These are phyloP conservation scores for Bombyx mandarina DNA, from an alignment of 1,140 invertebrate species.

Conservation along the genomic window DNA sequence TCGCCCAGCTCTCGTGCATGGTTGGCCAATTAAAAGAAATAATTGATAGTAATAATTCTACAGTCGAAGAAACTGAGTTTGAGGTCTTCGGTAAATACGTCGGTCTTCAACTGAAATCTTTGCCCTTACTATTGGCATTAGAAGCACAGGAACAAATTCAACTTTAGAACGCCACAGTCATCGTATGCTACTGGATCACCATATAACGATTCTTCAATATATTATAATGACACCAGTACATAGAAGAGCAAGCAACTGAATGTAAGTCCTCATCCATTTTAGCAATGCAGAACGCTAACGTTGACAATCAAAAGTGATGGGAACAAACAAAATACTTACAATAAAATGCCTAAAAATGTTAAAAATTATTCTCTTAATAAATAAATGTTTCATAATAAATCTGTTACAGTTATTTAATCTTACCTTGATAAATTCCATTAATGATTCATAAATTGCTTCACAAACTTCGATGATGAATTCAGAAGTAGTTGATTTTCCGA, in stretches of 20 bases:
- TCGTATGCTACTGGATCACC: no score
- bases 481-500: conserved; percentile 11
- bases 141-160: no score
- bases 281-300: conserved; percentile 1
- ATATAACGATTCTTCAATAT: no score
- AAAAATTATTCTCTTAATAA: conserved; percentile 11
- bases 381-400: conserved; percentile 11
- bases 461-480: conserved; percentile 10
- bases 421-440: conserved; percentile 18
- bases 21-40: no score
- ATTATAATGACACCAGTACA: background rate
- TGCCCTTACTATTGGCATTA: no score
- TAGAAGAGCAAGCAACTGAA: background rate
- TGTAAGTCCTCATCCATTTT: no score
- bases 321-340: conserved; percentile 1
- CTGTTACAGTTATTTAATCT: conserved; percentile 11
- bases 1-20: background rate
- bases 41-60: no score
- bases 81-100: no score
- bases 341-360: conserved; percentile 1
- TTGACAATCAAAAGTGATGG: conserved; percentile 3
- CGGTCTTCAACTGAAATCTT: no score
- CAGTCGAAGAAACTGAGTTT: no score
- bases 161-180: no score
- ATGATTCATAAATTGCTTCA: conserved; percentile 14